Conservation (phyloP, 2,113 vertebrate genomes). For the Chionodraco myersi region DNA sequence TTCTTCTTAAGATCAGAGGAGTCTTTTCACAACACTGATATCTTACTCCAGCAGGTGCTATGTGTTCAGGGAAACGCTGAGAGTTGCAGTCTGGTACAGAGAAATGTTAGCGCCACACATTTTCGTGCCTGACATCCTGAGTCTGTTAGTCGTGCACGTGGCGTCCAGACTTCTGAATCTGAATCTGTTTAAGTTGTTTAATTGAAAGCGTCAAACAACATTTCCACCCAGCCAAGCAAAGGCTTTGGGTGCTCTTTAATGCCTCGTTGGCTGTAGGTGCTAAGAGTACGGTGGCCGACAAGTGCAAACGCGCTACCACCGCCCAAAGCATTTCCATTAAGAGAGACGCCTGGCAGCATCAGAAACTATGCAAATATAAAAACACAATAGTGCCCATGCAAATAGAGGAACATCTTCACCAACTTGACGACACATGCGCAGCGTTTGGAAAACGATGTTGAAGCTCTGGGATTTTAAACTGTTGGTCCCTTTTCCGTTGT, state of each 20-base stretch:
- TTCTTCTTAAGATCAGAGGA: not conserved
- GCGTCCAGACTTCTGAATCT: slow-evolving; percentile 23
- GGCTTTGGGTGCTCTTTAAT: slow-evolving; percentile 44
- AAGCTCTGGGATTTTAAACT: too few species aligned
- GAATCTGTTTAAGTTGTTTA: slow-evolving; percentile 40
- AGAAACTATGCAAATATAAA: too few species aligned
- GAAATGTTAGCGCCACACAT: not conserved
- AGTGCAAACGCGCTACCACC: too few species aligned
- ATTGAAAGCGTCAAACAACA: slow-evolving; percentile 30
- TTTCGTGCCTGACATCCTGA: not conserved
- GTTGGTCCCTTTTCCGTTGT: too few species aligned
- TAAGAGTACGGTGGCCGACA: too few species aligned
- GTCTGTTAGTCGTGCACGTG: slow-evolving; percentile 16
- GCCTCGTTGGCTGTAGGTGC: slow-evolving; percentile 26
- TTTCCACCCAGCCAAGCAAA: slow-evolving; percentile 39
- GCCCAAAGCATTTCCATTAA: too few species aligned
- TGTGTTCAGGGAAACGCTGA: not conserved
- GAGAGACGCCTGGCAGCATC: too few species aligned
- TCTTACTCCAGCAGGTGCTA: slow-evolving; percentile 7
- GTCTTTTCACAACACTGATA: slow-evolving; percentile 13
- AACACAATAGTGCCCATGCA: too few species aligned
- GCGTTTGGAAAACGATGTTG: too few species aligned
- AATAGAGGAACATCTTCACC: too few species aligned
- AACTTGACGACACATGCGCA: too few species aligned
- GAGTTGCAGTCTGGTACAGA: not conserved